Base-by-base conservation (phyloP, 2,888 invertebrate genomes). In the Phanerotoma sp. region DNA sequence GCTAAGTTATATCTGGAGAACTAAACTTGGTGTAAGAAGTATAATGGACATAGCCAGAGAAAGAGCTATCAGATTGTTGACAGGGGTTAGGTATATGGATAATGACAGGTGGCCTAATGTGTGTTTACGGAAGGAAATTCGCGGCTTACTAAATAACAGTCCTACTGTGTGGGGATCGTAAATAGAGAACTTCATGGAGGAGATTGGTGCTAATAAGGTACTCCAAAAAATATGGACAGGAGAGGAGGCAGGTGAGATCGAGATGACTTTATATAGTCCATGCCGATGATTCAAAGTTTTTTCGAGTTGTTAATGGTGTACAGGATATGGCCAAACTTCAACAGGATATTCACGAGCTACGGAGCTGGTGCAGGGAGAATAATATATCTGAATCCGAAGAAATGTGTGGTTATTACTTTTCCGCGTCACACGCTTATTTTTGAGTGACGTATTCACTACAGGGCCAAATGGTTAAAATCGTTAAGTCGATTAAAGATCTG, bases 391-490 rank as follows among this genome's bases (percentile, higher is more conserved):
- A 47, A 33, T 18, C 13, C 33, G 6, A 47, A 32, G 4, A 33
- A 47, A 18, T 47, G 47, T 35, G n/a, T 44, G n/a, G n/a, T n/a
- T n/a, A n/a, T n/a, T n/a, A n/a, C n/a, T 44, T 25, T 11, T 44
- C 44, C 5, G 10, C 25, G 11, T 22, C 21, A 9, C 22, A 21
- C n/a, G 4, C 5, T 5, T 4, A 22, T 3, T 5, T 28, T 13
- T 25, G 25, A 5, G 25, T 13, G 10, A 25, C 5, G 11, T 44
- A 44, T 22, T 25, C 7, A 4, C 28, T 44, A 1, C n/a, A 22
- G 9, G 44, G n/a, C 3, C 44, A 44, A 11, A 6, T 5, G 21
- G n/a, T 44, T 22, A 5, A 25, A 10, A 5, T 7, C 10, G n/a
- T 25, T 4, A 44, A 6, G 11, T 5, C 11, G 21, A 25, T 44